Evolutionary conservation across 2,888 invertebrate species (phyloP), one percentile per base, ranked within the genome.

Genomic region (Artemia sinica): DNA sequence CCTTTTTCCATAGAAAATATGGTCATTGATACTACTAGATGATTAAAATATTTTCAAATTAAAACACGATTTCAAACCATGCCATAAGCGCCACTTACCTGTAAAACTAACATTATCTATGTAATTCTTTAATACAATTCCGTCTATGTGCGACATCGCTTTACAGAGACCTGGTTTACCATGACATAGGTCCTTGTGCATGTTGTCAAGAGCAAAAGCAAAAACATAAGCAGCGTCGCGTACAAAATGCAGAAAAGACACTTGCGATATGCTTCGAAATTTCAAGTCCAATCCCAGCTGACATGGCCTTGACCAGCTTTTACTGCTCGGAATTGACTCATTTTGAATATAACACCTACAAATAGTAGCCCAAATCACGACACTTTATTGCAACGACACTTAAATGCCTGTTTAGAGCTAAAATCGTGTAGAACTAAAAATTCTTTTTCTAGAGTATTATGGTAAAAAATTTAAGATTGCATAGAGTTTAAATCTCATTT

Each of bases 201-300:
- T 75, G 71, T 78, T 75, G 72, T 79, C 77, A 48, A 83, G 75
- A 0, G 82, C 81, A 71, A 80, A 75, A 0, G 82, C 83, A 71
- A 81, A 81, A 0, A 82, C 79, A 74, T 80, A 80, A 9, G 80
- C 81, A 0, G 82, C 80, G 73, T 83, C 82, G 48, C 82, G 75
- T 8, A 82, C 80, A 72, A 81, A 82, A 73, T 82, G 82, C 13
- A 82, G 14, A 52, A 70, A 9, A 28, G 51, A 28, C 28, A 28
- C 63, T 10, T 58, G 63, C 8, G 14, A 28, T 18, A n/a, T 28
- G 63, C 28, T 58, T 7, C 49, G 48, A 3, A 58, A 51, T 18
- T 68, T 70, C 9, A 68, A 58, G 49, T 70, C 51, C 8, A 68
- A 18, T 8, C 68, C 68, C 12, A 65, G 50, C 14, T 66, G 65